Evolutionary conservation across 2,888 invertebrate genomes (phyloP), one percentile per base, ranked within the genome.

Genomic region (Drosophila nr. medialis): DNA sequence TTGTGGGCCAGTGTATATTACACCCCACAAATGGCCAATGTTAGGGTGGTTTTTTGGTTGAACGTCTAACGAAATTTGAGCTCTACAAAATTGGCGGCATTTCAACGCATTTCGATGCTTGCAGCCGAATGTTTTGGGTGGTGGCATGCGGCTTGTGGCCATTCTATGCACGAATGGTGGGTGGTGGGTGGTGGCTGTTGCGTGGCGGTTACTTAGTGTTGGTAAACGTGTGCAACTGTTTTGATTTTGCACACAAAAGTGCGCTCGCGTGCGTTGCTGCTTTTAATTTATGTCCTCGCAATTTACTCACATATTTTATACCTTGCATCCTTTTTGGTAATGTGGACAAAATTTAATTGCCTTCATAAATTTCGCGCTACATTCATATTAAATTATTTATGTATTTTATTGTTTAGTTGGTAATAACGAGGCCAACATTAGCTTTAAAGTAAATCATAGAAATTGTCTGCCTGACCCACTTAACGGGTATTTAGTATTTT

Each of bases 51-150:
- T 68, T 70, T 64, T 32, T 40, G 60, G 24, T 13, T 50, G 21
- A 58, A 50, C 29, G 64, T 76, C 73, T 87, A 90, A 83, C 81
- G 80, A 83, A 87, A 88, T 90, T 87, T 86, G 77, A 85, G 67
- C 77, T 64, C 70, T 61, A 64, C 77, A 70, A 73, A 82, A 86
- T 86, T 88, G 86, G 81, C 76, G 81, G 80, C 77, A 88, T 81
- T 87, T 88, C 80, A 80, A 77, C 89, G 85, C 82, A 75, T 78
- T 87, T 68, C 64, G 74, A 61, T 75, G 82, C 74, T 72, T 77
- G 74, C 77, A 50, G 60, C 68, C 49, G 61, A 66, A 61, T 64
- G 51, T 55, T 53, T 70, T 53, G 40, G 81, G 75, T 73, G 81
- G 81, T 79, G 86, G 76, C 67, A 69, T 66, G 82, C 49, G 64